These are phyloP conservation scores for Pipistrellus pipistrellus DNA, from an alignment of 2,797 vertebrate species.

Conservation along the genomic window DNA sequence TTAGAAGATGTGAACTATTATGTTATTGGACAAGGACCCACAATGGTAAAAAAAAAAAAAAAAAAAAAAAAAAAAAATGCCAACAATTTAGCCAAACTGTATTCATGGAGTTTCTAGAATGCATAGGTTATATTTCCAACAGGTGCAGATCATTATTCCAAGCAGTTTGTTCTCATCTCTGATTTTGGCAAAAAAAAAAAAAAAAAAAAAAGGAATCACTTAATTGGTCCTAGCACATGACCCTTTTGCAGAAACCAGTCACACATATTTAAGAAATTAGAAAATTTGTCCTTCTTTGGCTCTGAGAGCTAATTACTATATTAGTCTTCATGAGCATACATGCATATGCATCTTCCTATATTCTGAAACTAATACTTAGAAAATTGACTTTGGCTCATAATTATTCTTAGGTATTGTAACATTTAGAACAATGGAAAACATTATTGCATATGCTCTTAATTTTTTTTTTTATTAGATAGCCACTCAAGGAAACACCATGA, in stretches of 20 bases:
- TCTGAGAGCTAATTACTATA: background rate
- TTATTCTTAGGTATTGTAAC: background rate
- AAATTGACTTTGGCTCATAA: constrained; percentile 32
- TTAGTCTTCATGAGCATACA: constrained; percentile 7
- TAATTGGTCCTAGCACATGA: background rate
- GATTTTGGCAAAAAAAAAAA: constrained; percentile 12
- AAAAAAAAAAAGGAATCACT: background rate
- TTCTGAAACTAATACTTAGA: constrained; percentile 46
- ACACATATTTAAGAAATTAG: constrained; percentile 53
- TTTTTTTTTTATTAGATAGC: constrained; percentile 72
- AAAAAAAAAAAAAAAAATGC: background rate
- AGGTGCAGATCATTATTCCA: background rate
- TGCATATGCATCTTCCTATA: background rate
- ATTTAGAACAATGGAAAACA: constrained; percentile 51
- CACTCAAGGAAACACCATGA: constrained; percentile 88
- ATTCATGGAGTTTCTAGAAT: constrained; percentile 13
- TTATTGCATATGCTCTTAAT: constrained; percentile 39
- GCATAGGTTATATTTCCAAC: constrained; percentile 16
- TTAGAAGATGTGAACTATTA: constrained; percentile 14
- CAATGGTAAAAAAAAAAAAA: background rate
- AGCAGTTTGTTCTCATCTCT: constrained; percentile 6
- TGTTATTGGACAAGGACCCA: background rate
- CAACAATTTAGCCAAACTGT: constrained; percentile 5
- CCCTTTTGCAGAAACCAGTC: constrained; percentile 24
- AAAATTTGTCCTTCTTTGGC: background rate